phyloP scores from a whole-genome alignment of 2,113 vertebrate genomes.

The Phylloscopus whistleri region DNA sequence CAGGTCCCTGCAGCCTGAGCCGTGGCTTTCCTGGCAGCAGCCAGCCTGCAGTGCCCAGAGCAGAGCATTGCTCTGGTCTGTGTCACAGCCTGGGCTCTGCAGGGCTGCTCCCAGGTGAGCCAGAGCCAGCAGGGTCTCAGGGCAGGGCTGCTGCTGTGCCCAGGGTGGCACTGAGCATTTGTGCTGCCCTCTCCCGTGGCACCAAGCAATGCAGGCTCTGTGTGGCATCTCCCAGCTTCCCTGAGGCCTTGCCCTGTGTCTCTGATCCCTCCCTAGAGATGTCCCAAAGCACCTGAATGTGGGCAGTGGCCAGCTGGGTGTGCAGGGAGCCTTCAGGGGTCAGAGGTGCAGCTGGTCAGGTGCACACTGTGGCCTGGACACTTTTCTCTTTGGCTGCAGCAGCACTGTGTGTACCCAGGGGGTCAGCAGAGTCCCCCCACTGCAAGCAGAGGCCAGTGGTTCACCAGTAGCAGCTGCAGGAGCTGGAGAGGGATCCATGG shows the following conservation, averaged over 20 bases:
- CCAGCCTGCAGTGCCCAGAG: background rate
- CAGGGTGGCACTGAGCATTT: background rate
- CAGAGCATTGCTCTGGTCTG: background rate
- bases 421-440: background rate
- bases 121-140: accelerated
- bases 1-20: background rate
- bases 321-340: background rate
- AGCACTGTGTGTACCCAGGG: background rate
- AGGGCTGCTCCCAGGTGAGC: accelerated
- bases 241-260: background rate
- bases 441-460: background rate
- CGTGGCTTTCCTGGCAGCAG: background rate
- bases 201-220: accelerated
- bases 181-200: background rate
- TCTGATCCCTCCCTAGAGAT: background rate
- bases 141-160: background rate
- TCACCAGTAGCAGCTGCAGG: background rate
- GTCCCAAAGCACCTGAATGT: background rate
- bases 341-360: background rate
- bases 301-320: background rate
- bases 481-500: background rate
- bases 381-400: background rate
- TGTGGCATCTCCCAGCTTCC: background rate
- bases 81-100: background rate
- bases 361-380: accelerated